phyloP scores from a whole-genome alignment of 2,113 vertebrate species.

The Urocitellus parryii region DNA sequence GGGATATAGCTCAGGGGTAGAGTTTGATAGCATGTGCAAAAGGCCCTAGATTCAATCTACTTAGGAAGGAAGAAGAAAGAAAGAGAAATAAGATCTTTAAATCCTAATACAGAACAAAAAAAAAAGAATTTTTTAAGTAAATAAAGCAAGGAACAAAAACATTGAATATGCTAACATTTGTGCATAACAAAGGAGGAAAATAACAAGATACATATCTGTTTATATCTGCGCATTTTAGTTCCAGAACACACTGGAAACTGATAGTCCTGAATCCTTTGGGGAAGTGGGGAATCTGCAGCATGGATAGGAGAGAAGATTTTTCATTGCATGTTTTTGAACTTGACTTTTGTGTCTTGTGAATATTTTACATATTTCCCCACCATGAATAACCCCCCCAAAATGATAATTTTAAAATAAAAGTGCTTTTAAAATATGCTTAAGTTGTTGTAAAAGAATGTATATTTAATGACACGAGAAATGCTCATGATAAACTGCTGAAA shows the following conservation, averaged over 20 bases:
- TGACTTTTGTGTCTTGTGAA: constrained; percentile 49
- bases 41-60: neutral
- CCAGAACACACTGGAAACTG: neutral
- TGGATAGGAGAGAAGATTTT: neutral
- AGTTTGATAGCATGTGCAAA: neutral
- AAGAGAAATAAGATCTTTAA: neutral
- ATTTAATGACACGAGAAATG: constrained; percentile 48
- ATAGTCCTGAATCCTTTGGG: neutral
- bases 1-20: neutral
- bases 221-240: neutral
- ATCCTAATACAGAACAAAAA: neutral
- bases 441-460: constrained; percentile 17
- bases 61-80: neutral
- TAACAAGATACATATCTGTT: neutral
- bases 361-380: neutral
- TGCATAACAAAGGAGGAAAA: neutral
- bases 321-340: neutral
- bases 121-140: neutral
- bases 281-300: neutral
- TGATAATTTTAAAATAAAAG: constrained; percentile 33
- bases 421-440: constrained; percentile 30
- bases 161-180: neutral
- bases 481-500: constrained; percentile 33
- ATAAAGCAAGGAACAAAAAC: neutral
- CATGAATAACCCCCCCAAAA: neutral